phyloP scores from a whole-genome alignment of 1,140 invertebrate species.

The Luehdorfia chinensis region DNA sequence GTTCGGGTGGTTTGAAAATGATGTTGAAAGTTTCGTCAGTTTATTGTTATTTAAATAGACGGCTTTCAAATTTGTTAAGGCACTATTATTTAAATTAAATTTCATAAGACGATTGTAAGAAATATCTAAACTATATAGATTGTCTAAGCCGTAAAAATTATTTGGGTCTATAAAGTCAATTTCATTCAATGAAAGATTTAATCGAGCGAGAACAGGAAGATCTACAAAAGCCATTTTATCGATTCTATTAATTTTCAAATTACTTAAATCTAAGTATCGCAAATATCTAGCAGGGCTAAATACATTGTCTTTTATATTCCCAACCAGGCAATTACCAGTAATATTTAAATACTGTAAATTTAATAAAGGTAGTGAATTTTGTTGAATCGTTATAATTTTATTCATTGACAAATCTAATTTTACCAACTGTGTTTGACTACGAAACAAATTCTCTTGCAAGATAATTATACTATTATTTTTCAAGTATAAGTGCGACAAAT shows the following conservation, averaged over 20 bases:
- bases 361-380: conserved; percentile 38
- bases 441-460: conserved; percentile 32
- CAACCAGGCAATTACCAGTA: conserved; percentile 37
- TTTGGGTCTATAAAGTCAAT: conserved; percentile 39
- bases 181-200: conserved; percentile 54
- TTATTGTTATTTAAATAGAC: conserved; percentile 52
- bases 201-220: conserved; percentile 39
- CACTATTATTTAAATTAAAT: conserved; percentile 30
- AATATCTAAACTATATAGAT: conserved; percentile 55
- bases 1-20: conserved; percentile 25
- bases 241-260: conserved; percentile 45
- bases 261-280: conserved; percentile 48
- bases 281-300: conserved; percentile 49
- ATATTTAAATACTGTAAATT: conserved; percentile 56
- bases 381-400: conserved; percentile 37
- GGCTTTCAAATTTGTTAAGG: conserved; percentile 35
- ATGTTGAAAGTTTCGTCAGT: conserved; percentile 31
- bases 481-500: conserved; percentile 43
- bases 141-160: conserved; percentile 43
- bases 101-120: conserved; percentile 41
- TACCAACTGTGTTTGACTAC: conserved; percentile 33
- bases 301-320: conserved; percentile 33
- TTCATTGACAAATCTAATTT: conserved; percentile 52
- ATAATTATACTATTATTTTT: conserved; percentile 40
- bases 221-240: conserved; percentile 43